Percentiles rank a stretch among this genome's conserved stretches.
Evolutionary conservation across 2,888 invertebrate species (phyloP).

Genomic region (Branchellion lobata): DNA sequence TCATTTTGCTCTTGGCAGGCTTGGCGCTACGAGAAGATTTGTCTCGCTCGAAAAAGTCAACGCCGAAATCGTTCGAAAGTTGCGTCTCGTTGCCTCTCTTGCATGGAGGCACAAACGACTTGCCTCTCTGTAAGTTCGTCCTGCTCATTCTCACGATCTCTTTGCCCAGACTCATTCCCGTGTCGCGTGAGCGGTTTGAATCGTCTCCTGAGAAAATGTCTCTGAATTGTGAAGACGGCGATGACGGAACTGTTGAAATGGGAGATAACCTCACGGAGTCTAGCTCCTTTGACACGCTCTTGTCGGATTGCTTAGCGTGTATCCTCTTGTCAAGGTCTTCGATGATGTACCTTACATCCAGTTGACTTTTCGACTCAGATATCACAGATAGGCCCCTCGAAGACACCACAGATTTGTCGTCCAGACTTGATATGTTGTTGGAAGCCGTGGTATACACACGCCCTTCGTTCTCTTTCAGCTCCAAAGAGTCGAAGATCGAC

Average conservation of each 20-base stretch:
- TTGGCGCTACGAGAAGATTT: neutral
- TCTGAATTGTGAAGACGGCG: neutral
- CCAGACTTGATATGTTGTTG: too few species aligned
- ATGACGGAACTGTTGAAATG: neutral
- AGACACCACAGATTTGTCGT: neutral
- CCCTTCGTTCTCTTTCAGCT: too few species aligned
- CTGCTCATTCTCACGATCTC: constrained; percentile 31
- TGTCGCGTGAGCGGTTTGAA: constrained; percentile 4
- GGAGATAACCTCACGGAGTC: neutral
- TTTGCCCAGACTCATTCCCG: constrained; percentile 26
- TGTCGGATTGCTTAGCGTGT: neutral
- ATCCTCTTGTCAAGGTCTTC: neutral
- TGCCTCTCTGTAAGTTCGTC: neutral
- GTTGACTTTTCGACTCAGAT: neutral
- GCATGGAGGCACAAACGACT: constrained; percentile 26
- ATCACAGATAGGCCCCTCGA: neutral
- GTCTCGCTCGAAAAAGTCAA: constrained; percentile 1
- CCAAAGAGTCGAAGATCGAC: neutral
- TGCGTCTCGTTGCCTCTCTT: neutral
- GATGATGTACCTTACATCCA: neutral
- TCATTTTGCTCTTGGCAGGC: neutral
- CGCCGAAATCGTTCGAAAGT: constrained; percentile 16
- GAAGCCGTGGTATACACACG: too few species aligned
- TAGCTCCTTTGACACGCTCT: neutral
- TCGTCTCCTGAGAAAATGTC: neutral